A percentile compares a stretch with the other conserved stretches of the same genome.
phyloP scores from a whole-genome alignment of 2,888 invertebrate genomes.

The Drosophila phalerata region DNA sequence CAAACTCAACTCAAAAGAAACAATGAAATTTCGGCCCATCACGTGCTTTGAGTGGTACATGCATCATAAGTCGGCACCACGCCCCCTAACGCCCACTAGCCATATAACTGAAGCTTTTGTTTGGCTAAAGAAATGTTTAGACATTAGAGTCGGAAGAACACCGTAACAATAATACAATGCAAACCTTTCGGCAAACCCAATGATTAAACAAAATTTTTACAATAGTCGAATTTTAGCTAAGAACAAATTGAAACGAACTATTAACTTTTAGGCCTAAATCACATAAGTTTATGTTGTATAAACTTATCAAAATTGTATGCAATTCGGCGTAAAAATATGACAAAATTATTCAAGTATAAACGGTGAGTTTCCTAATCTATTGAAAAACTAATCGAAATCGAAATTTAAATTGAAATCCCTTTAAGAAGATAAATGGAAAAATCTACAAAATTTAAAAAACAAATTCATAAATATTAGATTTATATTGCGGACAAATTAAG shows the following conservation, averaged over 20 bases:
- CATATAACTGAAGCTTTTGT: conserved; percentile 8
- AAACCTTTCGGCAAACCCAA: conserved; percentile 75
- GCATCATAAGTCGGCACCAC: conserved; percentile 42
- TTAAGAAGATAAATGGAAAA: neutral
- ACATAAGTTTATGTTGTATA: conserved; percentile 49
- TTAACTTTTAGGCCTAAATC: conserved; percentile 66
- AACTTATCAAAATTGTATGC: conserved; percentile 62
- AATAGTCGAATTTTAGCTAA: conserved; percentile 83
- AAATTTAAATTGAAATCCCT: conserved; percentile 22
- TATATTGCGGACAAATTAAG: conserved; percentile 61
- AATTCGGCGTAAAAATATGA: conserved; percentile 68
- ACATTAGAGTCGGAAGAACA: conserved; percentile 60
- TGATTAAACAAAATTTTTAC: conserved; percentile 74
- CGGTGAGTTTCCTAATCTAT: conserved; percentile 84
- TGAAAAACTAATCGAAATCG: conserved; percentile 16
- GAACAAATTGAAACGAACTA: conserved; percentile 65
- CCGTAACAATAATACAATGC: conserved; percentile 56
- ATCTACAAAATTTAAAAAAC: conserved; percentile 22
- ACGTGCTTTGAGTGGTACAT: conserved; percentile 54
- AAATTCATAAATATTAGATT: conserved; percentile 55
- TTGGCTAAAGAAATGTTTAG: conserved; percentile 36
- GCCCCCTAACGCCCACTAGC: conserved; percentile 57
- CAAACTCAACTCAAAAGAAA: conserved; percentile 21
- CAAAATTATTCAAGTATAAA: conserved; percentile 73
- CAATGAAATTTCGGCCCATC: conserved; percentile 63